These are phyloP conservation scores for Pogonomyrmex californicus DNA, from an alignment of 1,140 invertebrate genomes.

Conservation along the genomic window DNA sequence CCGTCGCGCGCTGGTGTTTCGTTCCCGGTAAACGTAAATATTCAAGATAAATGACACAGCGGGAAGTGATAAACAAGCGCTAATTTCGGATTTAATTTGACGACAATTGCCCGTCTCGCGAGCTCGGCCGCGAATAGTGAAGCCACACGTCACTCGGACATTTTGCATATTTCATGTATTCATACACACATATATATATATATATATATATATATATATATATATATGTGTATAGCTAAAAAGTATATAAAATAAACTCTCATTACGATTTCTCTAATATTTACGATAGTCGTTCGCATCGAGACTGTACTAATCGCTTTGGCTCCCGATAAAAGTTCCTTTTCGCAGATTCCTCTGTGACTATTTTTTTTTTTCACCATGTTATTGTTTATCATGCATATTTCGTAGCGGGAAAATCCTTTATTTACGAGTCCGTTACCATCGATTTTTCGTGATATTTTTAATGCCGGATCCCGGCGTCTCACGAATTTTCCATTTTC, in stretches of 20 bases:
- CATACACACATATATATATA: too few species aligned
- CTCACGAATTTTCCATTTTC: neutral
- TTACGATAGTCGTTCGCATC: too few species aligned
- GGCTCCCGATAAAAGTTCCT: neutral
- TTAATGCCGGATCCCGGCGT: slow-evolving; percentile 9
- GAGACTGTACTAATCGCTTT: neutral
- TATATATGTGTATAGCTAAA: too few species aligned
- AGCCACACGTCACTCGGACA: neutral
- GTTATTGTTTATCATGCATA: neutral
- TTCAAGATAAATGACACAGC: slow-evolving; percentile 49
- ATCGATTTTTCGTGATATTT: slow-evolving; percentile 1
- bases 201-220: too few species aligned
- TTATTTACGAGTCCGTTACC: neutral
- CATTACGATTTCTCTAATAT: neutral
- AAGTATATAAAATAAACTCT: neutral
- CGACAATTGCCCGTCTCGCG: slow-evolving; percentile 30
- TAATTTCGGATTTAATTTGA: slow-evolving; percentile 53
- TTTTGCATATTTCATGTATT: too few species aligned
- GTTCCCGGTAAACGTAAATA: slow-evolving; percentile 49
- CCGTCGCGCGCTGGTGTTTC: neutral
- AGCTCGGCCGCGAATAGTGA: too few species aligned
- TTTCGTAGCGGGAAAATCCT: neutral
- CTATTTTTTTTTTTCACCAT: neutral
- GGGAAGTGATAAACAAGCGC: slow-evolving; percentile 53
- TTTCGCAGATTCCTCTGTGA: neutral